Percentiles rank a stretch among this genome's conserved stretches.
These are phyloP conservation scores for Gadus chalcogrammus DNA, from an alignment of 2,113 vertebrate species.

Conservation along the genomic window DNA sequence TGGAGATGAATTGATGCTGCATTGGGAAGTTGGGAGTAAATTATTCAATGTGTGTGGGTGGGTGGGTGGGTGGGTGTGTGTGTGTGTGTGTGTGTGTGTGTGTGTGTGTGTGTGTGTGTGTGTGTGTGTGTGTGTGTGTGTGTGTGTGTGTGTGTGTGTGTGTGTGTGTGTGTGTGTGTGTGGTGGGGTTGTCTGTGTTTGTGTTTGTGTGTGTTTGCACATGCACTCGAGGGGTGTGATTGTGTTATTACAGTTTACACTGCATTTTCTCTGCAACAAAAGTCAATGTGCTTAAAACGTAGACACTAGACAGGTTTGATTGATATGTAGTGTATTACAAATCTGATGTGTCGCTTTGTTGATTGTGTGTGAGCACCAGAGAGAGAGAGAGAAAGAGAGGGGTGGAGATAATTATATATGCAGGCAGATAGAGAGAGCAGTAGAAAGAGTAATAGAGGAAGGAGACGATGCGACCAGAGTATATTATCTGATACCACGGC, in stretches of 20 bases:
- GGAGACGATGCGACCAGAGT: constrained; percentile 1
- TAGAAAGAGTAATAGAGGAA: constrained; percentile 1
- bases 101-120: too few relatives aligned
- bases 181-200: too few relatives aligned
- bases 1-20: constrained; percentile 39
- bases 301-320: constrained; percentile 13
- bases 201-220: too few relatives aligned
- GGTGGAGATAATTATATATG: too few relatives aligned
- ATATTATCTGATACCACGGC: constrained; percentile 48
- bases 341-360: constrained; percentile 12
- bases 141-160: too few relatives aligned
- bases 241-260: constrained; percentile 5
- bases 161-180: too few relatives aligned
- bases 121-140: too few relatives aligned
- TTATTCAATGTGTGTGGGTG: too few relatives aligned
- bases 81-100: too few relatives aligned
- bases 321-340: too few relatives aligned
- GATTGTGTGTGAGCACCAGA: constrained; percentile 1
- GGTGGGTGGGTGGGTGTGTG: too few relatives aligned
- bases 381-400: not conserved
- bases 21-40: constrained; percentile 34
- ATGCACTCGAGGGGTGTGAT: too few relatives aligned
- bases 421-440: not conserved
- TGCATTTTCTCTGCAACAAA: constrained; percentile 28
- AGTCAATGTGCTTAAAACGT: constrained; percentile 31